phyloP scores from a whole-genome alignment of 2,797 vertebrate genomes.

The Microctenopoma stevenorrisi region DNA sequence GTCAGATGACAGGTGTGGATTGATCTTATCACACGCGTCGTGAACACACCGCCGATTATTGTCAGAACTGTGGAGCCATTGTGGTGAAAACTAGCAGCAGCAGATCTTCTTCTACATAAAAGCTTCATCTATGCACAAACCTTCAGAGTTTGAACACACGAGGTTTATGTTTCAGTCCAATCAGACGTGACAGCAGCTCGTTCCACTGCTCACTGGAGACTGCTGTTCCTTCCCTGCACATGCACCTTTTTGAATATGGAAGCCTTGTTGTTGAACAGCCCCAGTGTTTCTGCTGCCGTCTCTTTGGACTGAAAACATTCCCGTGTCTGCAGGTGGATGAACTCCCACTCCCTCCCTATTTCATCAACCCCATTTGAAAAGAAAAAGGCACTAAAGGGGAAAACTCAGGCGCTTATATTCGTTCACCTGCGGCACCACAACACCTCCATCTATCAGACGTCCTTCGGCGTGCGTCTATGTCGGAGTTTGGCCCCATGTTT shows the following conservation, averaged over 20 bases:
- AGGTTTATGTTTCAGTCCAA: not conserved
- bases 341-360: slow-evolving; percentile 7
- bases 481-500: slow-evolving; percentile 13
- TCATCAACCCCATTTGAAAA: slow-evolving; percentile 37
- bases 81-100: not conserved
- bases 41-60: not conserved
- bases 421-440: slow-evolving; percentile 19
- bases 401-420: slow-evolving; percentile 29
- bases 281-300: not conserved
- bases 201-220: not conserved
- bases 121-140: not conserved
- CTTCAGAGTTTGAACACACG: not conserved
- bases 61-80: not conserved
- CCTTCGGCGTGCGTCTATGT: not conserved
- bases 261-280: too few species aligned
- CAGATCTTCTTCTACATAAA: not conserved
- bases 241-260: too few species aligned
- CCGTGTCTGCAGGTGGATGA: slow-evolving; percentile 8
- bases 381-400: slow-evolving; percentile 53
- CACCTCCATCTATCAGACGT: not conserved
- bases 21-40: too few species aligned
- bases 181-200: not conserved
- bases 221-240: not conserved
- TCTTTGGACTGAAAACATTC: not conserved
- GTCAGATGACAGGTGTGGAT: slow-evolving; percentile 1